Base-by-base conservation (phyloP, 2,113 vertebrate genomes). In the Cathartes aura region DNA sequence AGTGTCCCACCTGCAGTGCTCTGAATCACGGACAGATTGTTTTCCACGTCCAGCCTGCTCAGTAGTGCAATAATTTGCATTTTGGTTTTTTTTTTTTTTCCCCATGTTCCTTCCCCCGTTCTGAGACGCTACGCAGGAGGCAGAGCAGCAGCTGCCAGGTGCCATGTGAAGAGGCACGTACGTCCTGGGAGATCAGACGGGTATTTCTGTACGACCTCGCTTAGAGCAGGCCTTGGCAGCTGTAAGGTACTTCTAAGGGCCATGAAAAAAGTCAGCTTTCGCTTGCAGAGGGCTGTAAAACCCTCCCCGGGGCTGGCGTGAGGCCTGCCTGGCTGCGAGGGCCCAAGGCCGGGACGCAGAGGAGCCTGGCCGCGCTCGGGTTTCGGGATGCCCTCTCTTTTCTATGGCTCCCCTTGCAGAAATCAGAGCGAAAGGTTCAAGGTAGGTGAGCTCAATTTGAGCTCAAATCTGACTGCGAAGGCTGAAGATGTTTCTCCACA, bases 381-480 rank as follows among this genome's bases (percentile, higher is more conserved):
- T 55, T 63, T 71, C 0, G 8, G 50, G 47, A 8, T 15, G 18
- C 8, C 43, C 40, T 73, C 78, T 45, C 18, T 27, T 58, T 75
- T 38, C 48, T 23, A 3, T 8, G 30, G 26, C 62, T n/a, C 11
- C 26, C 30, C 29, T 73, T 68, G 71, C 26, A 86, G 50, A 71
- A 66, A 53, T 15, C 42, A 21, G 40, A 52, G 43, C 1, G 0
- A 19, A 71, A 24, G 12, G 42, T 21, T 79, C 15, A 24, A 42
- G 52, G 36, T 4, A 23, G 18, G 29, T 0, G 3, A 66, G 26
- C 12, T 34, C 48, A 8, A 8, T 12, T 13, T 4, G 17, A 14
- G 60, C 22, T 50, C 43, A 30, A 18, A 26, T 16, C 75, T 30
- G 40, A 30, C 24, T 7, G 14, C 0, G 0, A 59, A 63, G 30